Conservation (phyloP, 2,888 invertebrate species). For the Synanthedon andrenaeformis region DNA sequence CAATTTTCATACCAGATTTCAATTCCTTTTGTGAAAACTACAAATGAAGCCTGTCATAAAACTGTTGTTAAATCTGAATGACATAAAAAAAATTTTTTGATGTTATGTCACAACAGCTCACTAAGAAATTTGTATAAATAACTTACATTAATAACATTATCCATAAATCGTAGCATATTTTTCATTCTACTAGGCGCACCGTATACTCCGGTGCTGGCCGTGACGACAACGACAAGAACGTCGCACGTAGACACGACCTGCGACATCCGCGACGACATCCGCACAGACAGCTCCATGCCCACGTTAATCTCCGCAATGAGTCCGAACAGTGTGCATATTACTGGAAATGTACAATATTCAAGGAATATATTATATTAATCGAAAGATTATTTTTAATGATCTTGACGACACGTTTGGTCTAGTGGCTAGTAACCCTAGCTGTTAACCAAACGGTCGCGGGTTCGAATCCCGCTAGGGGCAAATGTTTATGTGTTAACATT, state of each 20-base stretch:
- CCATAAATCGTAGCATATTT: constrained; percentile 60
- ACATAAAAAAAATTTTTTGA: too few species aligned
- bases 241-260: constrained; percentile 67
- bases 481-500: too few species aligned
- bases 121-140: neutral
- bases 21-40: too few species aligned
- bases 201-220: constrained; percentile 62
- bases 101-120: neutral
- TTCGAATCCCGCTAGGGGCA: too few species aligned
- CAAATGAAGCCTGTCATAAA: too few species aligned
- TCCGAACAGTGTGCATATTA: constrained; percentile 55
- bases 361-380: too few species aligned
- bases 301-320: constrained; percentile 65
- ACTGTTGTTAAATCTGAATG: too few species aligned
- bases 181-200: constrained; percentile 65
- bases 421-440: too few species aligned
- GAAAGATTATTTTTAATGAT: too few species aligned
- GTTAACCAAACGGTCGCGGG: too few species aligned
- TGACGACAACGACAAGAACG: constrained; percentile 63
- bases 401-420: too few species aligned
- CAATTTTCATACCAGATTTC: too few species aligned
- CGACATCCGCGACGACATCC: constrained; percentile 67
- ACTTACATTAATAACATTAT: constrained; percentile 55
- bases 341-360: constrained; percentile 19
- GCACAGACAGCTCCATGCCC: constrained; percentile 63